These are phyloP conservation scores for Catharus ustulatus DNA, from an alignment of 2,797 vertebrate species.

Conservation along the genomic window DNA sequence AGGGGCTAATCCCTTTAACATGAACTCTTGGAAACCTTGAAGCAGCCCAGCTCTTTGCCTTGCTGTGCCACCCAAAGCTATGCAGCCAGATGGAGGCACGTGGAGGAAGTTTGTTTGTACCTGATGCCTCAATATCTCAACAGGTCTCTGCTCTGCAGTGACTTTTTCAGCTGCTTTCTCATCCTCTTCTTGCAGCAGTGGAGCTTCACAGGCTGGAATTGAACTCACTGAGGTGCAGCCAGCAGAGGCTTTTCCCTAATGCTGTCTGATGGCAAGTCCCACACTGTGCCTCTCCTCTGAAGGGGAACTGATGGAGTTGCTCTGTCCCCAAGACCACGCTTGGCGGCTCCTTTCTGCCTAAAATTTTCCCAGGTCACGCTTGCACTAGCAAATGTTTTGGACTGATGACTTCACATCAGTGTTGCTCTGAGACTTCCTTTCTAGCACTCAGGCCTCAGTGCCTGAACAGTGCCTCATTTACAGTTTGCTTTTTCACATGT, in stretches of 20 bases:
- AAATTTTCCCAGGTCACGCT: not conserved
- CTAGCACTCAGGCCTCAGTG: not conserved
- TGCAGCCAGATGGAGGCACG: rapidly evolving
- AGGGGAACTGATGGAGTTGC: slow-evolving; percentile 7
- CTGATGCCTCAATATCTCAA: not conserved
- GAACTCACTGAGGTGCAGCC: not conserved
- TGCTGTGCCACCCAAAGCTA: not conserved
- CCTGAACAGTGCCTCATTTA: not conserved
- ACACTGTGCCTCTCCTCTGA: not conserved
- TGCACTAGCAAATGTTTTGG: not conserved
- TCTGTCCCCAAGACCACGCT: not conserved
- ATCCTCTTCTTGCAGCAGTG: not conserved
- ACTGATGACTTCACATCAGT: not conserved
- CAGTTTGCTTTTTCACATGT: not conserved
- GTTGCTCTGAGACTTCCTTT: not conserved
- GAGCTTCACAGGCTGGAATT: not conserved
- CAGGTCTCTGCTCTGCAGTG: not conserved
- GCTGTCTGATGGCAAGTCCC: not conserved
- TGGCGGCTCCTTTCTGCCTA: not conserved
- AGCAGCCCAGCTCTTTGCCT: not conserved
- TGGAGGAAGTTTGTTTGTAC: not conserved
- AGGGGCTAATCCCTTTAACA: not conserved
- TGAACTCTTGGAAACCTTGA: not conserved
- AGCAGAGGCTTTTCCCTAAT: not conserved
- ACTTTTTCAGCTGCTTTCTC: not conserved